Base-by-base conservation (phyloP, 2,888 invertebrate genomes). In the Drosophila picticornis region DNA sequence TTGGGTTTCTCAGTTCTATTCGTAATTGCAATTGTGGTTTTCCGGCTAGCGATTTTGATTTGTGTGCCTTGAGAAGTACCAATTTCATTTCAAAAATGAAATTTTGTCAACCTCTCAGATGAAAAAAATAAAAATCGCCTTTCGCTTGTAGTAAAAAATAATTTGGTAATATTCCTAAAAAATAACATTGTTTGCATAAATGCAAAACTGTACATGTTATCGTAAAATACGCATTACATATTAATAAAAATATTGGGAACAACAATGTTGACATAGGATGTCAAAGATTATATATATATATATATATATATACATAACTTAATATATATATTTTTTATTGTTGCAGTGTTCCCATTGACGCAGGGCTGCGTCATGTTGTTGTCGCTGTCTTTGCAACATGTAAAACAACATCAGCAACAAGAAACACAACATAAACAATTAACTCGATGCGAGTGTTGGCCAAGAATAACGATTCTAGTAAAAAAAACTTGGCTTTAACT, bases 291-390 rank as follows among this genome's bases (percentile, higher is more conserved):
- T 9, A 16, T 0, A 13, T 13, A 46, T 16, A 16, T 9, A 16
- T 0, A 13, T 13, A 46, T 13, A 22, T 7, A 46, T 7, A 22
- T 19, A 46, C 1, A 7, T 46, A 0, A 9, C 25, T 9, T 7
- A 9, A 46, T 22, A 7, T 22, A 13, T 43, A 34, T 51, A 34
- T 58, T 55, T 46, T 56, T 51, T 56, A 25, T 57, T 46, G 36
- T 73, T 69, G 13, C 58, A 82, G 75, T 67, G 31, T 55, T 57
- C 55, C 55, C 68, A 75, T 68, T 36, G 59, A 71, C 60, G 69
- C 55, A 50, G 73, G 59, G 72, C 74, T 64, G 81, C 90, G 90
- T 88, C 84, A 85, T 85, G 85, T 83, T 87, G 84, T 79, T 87
- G 84, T 66, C 68, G 64, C 76, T 72, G 62, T 53, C 67, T 55